A percentile compares a stretch with the other conserved stretches of the same genome.
Conservation (phyloP, 2,888 invertebrate genomes). For the Cryptus viduatorius region DNA sequence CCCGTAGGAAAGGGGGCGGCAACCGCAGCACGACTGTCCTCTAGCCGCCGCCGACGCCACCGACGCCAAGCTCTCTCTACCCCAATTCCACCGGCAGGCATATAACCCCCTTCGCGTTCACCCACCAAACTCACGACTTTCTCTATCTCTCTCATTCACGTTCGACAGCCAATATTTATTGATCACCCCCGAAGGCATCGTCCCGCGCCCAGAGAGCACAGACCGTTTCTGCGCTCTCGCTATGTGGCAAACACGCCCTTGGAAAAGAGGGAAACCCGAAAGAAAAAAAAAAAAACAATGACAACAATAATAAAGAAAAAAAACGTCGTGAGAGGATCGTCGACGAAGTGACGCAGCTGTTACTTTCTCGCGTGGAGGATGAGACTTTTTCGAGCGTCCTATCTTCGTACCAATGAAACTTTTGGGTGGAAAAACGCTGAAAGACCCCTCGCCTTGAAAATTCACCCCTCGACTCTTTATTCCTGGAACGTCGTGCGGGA, state of each 20-base stretch:
- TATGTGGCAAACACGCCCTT: constrained; percentile 66
- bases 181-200: constrained; percentile 84
- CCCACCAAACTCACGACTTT: constrained; percentile 64
- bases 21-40: constrained; percentile 84
- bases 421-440: constrained; percentile 30
- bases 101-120: constrained; percentile 70
- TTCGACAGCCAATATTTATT: constrained; percentile 84
- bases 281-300: constrained; percentile 63
- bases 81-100: constrained; percentile 68
- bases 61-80: constrained; percentile 61
- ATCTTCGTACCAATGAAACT: constrained; percentile 35
- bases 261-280: constrained; percentile 68
- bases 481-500: constrained; percentile 74
- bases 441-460: constrained; percentile 73
- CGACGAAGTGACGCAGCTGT: constrained; percentile 71
- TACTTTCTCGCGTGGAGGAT: constrained; percentile 65
- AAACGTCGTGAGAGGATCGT: constrained; percentile 9
- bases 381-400: constrained; percentile 43
- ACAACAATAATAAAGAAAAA: constrained; percentile 50
- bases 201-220: constrained; percentile 71
- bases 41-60: constrained; percentile 60
- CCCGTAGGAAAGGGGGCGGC: constrained; percentile 82
- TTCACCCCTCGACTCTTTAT: constrained; percentile 80
- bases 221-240: constrained; percentile 51
- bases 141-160: constrained; percentile 72